Conservation (phyloP, 2,113 vertebrate genomes). For the Epinephelus cyanopodus region DNA sequence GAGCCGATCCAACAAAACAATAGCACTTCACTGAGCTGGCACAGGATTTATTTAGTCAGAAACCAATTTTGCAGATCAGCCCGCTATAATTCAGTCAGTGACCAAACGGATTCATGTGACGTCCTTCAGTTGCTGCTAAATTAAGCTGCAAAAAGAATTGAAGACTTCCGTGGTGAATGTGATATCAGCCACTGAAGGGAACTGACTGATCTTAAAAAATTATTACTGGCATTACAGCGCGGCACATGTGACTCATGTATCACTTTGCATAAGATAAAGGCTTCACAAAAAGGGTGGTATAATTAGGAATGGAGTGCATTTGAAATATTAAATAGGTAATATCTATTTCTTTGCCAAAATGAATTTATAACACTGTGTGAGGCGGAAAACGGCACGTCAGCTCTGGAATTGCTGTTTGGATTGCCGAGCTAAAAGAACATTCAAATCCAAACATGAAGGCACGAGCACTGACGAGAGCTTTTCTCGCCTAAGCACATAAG, state of each 20-base stretch:
- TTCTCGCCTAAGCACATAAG: conserved; percentile 22
- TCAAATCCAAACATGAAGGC: conserved; percentile 51
- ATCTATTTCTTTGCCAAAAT: conserved; percentile 40
- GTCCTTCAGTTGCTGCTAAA: conserved; percentile 53
- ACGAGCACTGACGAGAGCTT: conserved; percentile 34
- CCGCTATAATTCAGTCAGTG: conserved; percentile 59
- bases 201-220: conserved; percentile 32
- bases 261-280: conserved; percentile 40
- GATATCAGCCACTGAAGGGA: conserved; percentile 23
- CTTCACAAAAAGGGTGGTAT: conserved; percentile 13
- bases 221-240: conserved; percentile 36
- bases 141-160: conserved; percentile 45
- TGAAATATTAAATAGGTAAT: conserved; percentile 52
- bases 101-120: conserved; percentile 50
- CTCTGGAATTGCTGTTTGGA: conserved; percentile 36
- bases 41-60: conserved; percentile 64
- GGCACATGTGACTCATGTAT: conserved; percentile 19
- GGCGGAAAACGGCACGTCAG: conserved; percentile 45
- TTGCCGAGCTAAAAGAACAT: conserved; percentile 45
- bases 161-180: conserved; percentile 38
- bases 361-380: conserved; percentile 39
- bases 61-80: conserved; percentile 68
- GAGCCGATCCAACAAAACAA: conserved; percentile 69
- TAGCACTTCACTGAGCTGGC: conserved; percentile 62
- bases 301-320: conserved; percentile 44